A percentile compares a stretch with the other conserved stretches of the same genome.
phyloP scores from a whole-genome alignment of 2,113 vertebrate species.

The Balaenoptera acutorostrata region DNA sequence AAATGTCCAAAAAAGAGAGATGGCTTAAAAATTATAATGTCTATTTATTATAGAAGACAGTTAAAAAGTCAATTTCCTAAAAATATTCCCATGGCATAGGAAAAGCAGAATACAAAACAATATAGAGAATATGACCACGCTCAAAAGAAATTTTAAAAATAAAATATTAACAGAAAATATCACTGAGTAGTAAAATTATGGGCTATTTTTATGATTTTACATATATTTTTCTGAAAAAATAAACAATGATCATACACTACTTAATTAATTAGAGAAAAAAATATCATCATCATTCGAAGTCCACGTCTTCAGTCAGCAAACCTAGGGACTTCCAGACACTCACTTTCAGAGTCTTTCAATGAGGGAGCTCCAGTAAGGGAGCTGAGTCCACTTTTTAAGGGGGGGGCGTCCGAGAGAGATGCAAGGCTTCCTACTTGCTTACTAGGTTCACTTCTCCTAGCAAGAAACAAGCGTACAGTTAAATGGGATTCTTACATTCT shows the following conservation, averaged over 20 bases:
- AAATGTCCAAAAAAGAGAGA: neutral
- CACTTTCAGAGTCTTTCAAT: conserved; percentile 79
- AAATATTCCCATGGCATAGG: neutral
- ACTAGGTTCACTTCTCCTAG: conserved; percentile 83
- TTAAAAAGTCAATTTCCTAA: neutral
- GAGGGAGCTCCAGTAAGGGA: conserved; percentile 72
- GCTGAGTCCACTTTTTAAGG: conserved; percentile 72
- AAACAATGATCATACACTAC: too few species aligned
- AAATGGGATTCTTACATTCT: rapidly evolving
- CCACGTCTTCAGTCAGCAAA: rapidly evolving
- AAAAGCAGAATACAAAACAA: neutral
- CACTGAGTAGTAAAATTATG: neutral
- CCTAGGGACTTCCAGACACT: conserved; percentile 33
- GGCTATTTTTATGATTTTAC: neutral
- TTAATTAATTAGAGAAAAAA: neutral
- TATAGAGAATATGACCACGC: neutral
- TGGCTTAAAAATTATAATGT: neutral
- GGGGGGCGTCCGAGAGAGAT: conserved; percentile 74
- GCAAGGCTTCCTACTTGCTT: conserved; percentile 71
- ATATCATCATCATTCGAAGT: rapidly evolving
- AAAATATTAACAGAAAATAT: neutral
- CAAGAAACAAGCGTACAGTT: neutral
- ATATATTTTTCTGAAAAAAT: neutral
- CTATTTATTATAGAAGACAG: neutral
- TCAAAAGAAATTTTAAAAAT: neutral